Evolutionary conservation across 2,888 invertebrate species (phyloP).

Genomic region (Agrochola macilenta): DNA sequence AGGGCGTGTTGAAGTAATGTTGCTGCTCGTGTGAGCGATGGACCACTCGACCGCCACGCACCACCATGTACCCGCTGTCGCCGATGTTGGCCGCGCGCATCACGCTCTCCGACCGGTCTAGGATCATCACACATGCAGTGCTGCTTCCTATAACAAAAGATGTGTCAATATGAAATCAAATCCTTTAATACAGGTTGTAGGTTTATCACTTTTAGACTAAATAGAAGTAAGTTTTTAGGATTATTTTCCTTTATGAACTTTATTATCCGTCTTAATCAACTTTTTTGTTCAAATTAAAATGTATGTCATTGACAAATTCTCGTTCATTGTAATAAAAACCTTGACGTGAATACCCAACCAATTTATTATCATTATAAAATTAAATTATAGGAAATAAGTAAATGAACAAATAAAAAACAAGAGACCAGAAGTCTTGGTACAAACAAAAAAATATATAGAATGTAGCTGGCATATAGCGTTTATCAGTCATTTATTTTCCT

Average conservation of each 20-base stretch:
- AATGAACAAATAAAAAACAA: slow-evolving; percentile 3
- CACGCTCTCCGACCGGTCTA: slow-evolving; percentile 96
- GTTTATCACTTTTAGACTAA: not conserved
- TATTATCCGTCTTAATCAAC: not conserved
- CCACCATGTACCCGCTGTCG: slow-evolving; percentile 99
- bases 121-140: slow-evolving; percentile 98
- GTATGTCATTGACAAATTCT: not conserved
- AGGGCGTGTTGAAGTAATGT: slow-evolving; percentile 99
- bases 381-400: not conserved
- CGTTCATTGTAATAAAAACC: not conserved
- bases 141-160: slow-evolving; percentile 94
- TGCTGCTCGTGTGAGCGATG: slow-evolving; percentile 99
- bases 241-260: not conserved
- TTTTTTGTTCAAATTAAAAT: not conserved
- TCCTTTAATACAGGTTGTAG: not conserved
- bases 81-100: slow-evolving; percentile 99
- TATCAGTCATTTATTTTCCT: slow-evolving; percentile 50
- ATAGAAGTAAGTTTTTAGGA: not conserved
- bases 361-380: not conserved
- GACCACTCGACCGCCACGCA: slow-evolving; percentile 96
- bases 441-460: slow-evolving; percentile 24
- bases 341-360: not conserved
- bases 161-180: not conserved
- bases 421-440: slow-evolving; percentile 1
- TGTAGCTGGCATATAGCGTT: slow-evolving; percentile 19